Percentiles rank a stretch among this genome's conserved stretches.
These are phyloP conservation scores for Capreolus pygargus DNA, from an alignment of 2,113 vertebrate species.

Conservation along the genomic window DNA sequence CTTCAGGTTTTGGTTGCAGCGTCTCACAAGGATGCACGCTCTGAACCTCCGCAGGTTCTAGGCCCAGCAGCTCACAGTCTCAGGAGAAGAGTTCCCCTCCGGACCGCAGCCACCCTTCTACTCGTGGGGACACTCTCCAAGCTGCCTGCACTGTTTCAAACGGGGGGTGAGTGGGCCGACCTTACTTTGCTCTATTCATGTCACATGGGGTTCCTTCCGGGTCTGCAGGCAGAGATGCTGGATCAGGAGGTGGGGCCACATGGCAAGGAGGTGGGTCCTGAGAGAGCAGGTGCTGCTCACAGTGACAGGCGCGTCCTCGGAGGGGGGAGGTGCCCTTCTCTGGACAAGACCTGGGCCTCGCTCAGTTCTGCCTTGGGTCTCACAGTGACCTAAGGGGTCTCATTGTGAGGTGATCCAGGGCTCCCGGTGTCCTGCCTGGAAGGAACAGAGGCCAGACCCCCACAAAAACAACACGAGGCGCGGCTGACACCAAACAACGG, in stretches of 20 bases:
- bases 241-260: neutral
- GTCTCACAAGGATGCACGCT: neutral
- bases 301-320: rapidly evolving
- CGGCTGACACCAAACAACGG: no score
- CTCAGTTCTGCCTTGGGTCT: neutral
- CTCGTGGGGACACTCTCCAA: neutral
- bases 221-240: neutral
- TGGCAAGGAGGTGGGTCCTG: neutral
- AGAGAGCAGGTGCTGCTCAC: no score
- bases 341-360: neutral
- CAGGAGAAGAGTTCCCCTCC: no score
- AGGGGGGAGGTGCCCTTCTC: neutral
- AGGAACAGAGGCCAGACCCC: neutral
- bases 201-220: neutral
- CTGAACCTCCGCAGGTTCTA: neutral
- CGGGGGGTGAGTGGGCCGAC: no score
- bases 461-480: neutral
- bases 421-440: neutral
- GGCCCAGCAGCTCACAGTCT: neutral
- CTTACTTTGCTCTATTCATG: neutral
- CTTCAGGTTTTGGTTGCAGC: neutral
- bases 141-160: neutral
- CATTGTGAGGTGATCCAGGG: neutral
- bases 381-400: neutral
- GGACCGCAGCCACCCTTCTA: neutral